Conservation (phyloP, 2,888 invertebrate species). For the Melikaiella ostensackeni region DNA sequence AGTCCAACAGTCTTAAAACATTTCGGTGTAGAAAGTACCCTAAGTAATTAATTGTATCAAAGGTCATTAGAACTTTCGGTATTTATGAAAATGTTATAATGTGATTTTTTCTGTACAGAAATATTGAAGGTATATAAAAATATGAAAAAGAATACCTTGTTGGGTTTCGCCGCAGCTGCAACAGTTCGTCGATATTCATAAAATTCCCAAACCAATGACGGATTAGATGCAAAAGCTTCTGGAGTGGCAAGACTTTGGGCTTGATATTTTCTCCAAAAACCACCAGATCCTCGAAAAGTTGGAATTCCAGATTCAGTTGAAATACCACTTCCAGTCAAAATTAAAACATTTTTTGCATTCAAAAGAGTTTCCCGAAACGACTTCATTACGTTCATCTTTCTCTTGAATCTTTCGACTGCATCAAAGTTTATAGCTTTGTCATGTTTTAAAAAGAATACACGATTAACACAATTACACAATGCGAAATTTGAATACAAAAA, state of each 20-base stretch:
- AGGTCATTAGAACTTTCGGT: too few species aligned
- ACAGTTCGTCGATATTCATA: conserved; percentile 90
- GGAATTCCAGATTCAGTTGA: conserved; percentile 93
- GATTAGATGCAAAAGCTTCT: conserved; percentile 84
- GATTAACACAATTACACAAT: neutral
- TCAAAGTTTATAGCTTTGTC: neutral
- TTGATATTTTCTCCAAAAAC: conserved; percentile 88
- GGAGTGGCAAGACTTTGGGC: conserved; percentile 85
- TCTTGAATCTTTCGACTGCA: neutral
- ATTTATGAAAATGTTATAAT: too few species aligned
- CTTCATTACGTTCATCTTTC: conserved; percentile 65
- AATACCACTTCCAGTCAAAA: conserved; percentile 88
- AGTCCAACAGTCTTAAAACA: too few species aligned
- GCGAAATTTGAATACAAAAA: neutral
- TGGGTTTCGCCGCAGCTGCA: conserved; percentile 85
- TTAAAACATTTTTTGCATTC: conserved; percentile 82
- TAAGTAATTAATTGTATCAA: too few species aligned
- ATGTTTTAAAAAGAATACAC: neutral
- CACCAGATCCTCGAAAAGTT: conserved; percentile 90
- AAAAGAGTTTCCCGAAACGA: conserved; percentile 81
- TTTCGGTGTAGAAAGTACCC: too few species aligned
- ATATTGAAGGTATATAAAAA: neutral
- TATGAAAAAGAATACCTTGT: conserved; percentile 79
- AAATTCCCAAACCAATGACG: conserved; percentile 93
- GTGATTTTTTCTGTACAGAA: too few species aligned